These are phyloP conservation scores for Ceratina japonica DNA, from an alignment of 1,140 invertebrate species.

Conservation along the genomic window DNA sequence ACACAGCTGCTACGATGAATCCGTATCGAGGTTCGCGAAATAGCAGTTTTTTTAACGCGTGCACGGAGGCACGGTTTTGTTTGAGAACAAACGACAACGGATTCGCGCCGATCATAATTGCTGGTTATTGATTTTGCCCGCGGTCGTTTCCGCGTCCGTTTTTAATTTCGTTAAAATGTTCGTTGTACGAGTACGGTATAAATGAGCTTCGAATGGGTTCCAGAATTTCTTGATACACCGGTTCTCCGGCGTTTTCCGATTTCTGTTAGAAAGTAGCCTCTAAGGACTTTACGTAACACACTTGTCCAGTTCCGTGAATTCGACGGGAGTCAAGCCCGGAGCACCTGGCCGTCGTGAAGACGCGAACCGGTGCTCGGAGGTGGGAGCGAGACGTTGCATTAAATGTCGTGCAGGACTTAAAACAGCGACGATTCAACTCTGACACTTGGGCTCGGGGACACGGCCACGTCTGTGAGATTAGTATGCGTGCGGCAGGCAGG, in stretches of 20 bases:
- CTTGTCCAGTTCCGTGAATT: too few relatives aligned
- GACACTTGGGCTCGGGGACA: too few relatives aligned
- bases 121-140: not conserved
- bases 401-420: conserved; percentile 17
- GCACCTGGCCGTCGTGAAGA: too few relatives aligned
- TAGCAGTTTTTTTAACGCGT: not conserved
- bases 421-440: conserved; percentile 25
- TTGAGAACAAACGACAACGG: not conserved
- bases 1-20: not conserved
- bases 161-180: too few relatives aligned
- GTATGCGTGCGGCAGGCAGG: not conserved
- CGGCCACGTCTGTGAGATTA: too few relatives aligned
- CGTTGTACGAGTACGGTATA: too few relatives aligned
- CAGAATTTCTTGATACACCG: conserved; percentile 36
- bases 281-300: too few relatives aligned
- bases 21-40: not conserved
- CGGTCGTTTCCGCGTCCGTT: not conserved
- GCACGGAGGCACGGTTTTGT: not conserved
- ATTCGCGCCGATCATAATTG: not conserved
- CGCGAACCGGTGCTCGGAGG: too few relatives aligned
- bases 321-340: too few relatives aligned
- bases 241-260: conserved; percentile 9
- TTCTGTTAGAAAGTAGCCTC: conserved; percentile 2
- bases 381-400: not conserved
- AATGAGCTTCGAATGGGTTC: not conserved